These are phyloP conservation scores for Neoascia interrupta DNA, from an alignment of 2,888 invertebrate species.

Conservation along the genomic window DNA sequence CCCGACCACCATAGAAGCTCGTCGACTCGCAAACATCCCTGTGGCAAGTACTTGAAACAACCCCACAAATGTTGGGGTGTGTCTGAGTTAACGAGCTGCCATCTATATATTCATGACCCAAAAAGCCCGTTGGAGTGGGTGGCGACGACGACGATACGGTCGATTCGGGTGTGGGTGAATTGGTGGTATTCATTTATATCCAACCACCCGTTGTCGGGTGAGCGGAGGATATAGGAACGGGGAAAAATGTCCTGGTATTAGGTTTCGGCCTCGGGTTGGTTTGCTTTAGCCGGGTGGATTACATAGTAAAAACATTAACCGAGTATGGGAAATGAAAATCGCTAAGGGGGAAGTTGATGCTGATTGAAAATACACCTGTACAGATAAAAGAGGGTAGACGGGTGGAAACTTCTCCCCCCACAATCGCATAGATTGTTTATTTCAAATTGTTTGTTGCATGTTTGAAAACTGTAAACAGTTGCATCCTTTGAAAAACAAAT, in stretches of 20 bases:
- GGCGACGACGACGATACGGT: constrained; percentile 21
- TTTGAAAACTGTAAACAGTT: constrained; percentile 9
- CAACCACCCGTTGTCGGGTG: constrained; percentile 42
- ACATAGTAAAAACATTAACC: constrained; percentile 31
- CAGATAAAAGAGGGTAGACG: constrained; percentile 21
- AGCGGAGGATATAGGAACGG: background rate
- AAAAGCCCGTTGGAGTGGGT: constrained; percentile 58
- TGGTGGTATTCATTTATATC: constrained; percentile 64
- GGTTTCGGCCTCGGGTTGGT: constrained; percentile 63
- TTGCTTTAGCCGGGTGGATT: constrained; percentile 57
- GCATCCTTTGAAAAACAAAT: background rate
- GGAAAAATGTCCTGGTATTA: constrained; percentile 50
- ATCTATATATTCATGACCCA: constrained; percentile 77
- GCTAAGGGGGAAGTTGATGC: background rate
- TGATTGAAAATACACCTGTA: constrained; percentile 50
- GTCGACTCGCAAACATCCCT: constrained; percentile 31
- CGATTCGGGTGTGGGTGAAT: constrained; percentile 49
- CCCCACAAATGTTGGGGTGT: constrained; percentile 77
- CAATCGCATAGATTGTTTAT: background rate
- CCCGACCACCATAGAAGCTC: constrained; percentile 1
- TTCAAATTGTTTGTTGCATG: constrained; percentile 1
- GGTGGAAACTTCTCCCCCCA: constrained; percentile 1
- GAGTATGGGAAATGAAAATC: constrained; percentile 10
- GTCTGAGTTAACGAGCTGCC: constrained; percentile 77
- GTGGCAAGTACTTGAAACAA: constrained; percentile 71